phyloP scores from a whole-genome alignment of 2,113 vertebrate genomes.

The Peucedramus taeniatus region DNA sequence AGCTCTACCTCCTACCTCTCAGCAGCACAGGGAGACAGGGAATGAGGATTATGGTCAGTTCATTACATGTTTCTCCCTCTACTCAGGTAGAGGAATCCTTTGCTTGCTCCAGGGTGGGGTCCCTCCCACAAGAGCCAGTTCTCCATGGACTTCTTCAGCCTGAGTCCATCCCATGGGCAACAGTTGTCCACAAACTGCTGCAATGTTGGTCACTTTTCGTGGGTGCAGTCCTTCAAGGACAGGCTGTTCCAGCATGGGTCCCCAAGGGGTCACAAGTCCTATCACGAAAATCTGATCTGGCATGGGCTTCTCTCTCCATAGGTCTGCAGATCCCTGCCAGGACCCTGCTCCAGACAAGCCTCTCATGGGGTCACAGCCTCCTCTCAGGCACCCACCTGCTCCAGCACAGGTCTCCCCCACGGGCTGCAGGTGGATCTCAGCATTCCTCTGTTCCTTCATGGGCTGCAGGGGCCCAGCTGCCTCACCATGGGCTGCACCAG shows the following conservation, averaged over 20 bases:
- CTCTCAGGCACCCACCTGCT: background rate
- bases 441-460: accelerated
- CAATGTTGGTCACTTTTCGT: too few species aligned
- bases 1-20: background rate
- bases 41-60: background rate
- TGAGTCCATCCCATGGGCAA: accelerated
- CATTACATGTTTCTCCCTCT: background rate
- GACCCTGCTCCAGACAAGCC: background rate
- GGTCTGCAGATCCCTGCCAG: background rate
- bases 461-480: background rate
- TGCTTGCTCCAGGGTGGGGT: background rate
- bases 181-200: background rate
- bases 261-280: background rate
- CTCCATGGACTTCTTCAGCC: background rate
- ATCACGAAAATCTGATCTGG: background rate
- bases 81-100: background rate
- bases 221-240: background rate
- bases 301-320: background rate
- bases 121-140: background rate
- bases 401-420: accelerated
- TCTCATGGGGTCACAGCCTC: accelerated
- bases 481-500: background rate
- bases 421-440: background rate
- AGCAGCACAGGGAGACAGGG: background rate
- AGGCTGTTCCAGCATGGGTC: accelerated